Conservation (phyloP, 2,113 vertebrate genomes). For the Caranx ignobilis region DNA sequence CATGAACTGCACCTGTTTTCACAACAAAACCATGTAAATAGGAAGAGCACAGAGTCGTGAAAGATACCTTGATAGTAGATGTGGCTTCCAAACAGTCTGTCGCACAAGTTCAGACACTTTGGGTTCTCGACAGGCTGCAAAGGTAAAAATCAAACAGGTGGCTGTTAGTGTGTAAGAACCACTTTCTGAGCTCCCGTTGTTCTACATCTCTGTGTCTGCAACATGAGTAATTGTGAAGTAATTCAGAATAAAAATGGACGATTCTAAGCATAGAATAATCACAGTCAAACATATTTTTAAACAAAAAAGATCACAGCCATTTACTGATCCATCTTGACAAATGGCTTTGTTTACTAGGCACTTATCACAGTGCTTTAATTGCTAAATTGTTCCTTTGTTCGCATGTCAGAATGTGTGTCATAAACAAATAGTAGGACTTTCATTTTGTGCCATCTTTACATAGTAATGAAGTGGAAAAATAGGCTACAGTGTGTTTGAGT, state of each 20-base stretch:
- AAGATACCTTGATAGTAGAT: constrained; percentile 85
- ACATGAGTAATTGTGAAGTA: neutral
- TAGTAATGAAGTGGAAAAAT: neutral
- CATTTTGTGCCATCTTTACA: neutral
- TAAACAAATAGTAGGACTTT: neutral
- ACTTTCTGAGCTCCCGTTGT: neutral
- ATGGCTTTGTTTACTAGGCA: neutral
- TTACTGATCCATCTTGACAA: neutral
- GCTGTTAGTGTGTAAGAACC: neutral
- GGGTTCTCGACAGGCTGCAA: constrained; percentile 90
- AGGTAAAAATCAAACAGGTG: constrained; percentile 16
- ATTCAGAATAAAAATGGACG: neutral
- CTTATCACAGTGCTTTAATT: neutral
- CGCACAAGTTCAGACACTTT: constrained; percentile 92
- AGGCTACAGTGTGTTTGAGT: neutral
- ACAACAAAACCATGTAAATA: neutral
- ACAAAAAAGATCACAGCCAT: neutral
- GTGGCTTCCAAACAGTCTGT: constrained; percentile 87
- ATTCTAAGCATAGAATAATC: neutral
- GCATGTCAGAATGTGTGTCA: neutral
- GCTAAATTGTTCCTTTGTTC: neutral
- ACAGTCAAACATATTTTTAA: neutral
- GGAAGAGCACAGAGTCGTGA: neutral
- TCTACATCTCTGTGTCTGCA: neutral
- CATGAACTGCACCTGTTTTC: neutral